Conservation (phyloP, 2,888 invertebrate species). For the Tenthredo notha region DNA sequence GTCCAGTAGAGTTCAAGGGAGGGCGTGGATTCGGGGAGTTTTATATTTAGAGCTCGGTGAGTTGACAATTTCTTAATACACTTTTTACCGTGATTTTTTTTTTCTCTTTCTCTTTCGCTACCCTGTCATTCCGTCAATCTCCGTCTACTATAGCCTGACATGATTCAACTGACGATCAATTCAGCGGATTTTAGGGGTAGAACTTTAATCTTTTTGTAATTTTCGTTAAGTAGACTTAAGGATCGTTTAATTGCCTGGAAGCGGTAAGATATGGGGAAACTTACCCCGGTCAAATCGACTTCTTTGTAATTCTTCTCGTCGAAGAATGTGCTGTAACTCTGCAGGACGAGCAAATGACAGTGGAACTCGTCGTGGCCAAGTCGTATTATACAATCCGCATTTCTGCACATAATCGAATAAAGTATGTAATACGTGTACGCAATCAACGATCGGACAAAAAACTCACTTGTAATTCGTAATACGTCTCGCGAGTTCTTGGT, state of each 20-base stretch:
- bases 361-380: conserved; percentile 85
- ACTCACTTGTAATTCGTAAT: conserved; percentile 85
- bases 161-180: conserved; percentile 7
- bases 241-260: not conserved
- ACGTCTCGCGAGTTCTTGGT: conserved; percentile 83
- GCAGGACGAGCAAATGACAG: conserved; percentile 85
- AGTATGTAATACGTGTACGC: not conserved
- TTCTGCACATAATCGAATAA: conserved; percentile 78
- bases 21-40: not conserved
- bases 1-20: not conserved
- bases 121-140: not conserved
- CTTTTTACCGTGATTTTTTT: not conserved
- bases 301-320: conserved; percentile 78
- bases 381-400: conserved; percentile 84
- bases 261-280: conserved; percentile 51
- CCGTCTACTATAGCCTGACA: not conserved
- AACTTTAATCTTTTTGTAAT: not conserved
- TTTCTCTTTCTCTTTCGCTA: not conserved
- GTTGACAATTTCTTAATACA: conserved; percentile 37
- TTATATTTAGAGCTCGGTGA: conserved; percentile 15
- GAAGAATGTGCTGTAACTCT: conserved; percentile 85
- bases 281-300: conserved; percentile 72
- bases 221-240: not conserved
- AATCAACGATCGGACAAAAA: not conserved
- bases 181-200: not conserved